These are phyloP conservation scores for Tyrannus savana DNA, from an alignment of 2,113 vertebrate species.

Conservation along the genomic window DNA sequence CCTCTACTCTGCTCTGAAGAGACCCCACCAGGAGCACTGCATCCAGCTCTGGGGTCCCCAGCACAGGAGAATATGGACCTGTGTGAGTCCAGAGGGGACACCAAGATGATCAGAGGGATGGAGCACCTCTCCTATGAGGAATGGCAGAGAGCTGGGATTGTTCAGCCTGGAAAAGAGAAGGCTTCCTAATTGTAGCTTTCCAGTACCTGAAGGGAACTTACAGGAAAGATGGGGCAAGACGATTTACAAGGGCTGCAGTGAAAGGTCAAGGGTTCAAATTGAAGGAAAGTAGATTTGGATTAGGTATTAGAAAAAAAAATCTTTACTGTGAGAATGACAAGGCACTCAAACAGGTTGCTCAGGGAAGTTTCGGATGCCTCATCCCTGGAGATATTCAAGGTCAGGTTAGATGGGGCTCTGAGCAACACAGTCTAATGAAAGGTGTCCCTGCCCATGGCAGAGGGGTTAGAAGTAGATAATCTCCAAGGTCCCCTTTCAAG, in stretches of 20 bases:
- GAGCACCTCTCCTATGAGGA: neutral
- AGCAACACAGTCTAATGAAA: neutral
- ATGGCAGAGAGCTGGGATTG: neutral
- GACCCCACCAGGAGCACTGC: accelerated
- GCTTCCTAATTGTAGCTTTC: neutral
- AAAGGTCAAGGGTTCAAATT: neutral
- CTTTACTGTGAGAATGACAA: neutral
- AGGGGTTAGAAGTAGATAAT: neutral
- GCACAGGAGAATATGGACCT: too few species aligned
- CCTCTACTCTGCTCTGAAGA: neutral
- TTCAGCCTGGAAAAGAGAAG: neutral
- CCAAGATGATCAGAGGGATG: neutral
- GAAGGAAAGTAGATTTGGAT: neutral
- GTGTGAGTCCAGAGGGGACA: accelerated
- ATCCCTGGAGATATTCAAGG: neutral
- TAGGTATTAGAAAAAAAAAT: neutral
- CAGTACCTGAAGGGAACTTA: neutral
- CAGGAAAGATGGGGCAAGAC: neutral
- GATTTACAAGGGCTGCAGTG: neutral
- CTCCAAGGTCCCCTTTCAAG: neutral
- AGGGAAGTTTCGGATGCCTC: neutral
- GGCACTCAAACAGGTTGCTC: neutral
- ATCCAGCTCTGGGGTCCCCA: neutral
- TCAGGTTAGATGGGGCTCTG: neutral
- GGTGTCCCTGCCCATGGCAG: neutral